phyloP scores from a whole-genome alignment of 2,888 invertebrate species.

The Eristalis pertinax region DNA sequence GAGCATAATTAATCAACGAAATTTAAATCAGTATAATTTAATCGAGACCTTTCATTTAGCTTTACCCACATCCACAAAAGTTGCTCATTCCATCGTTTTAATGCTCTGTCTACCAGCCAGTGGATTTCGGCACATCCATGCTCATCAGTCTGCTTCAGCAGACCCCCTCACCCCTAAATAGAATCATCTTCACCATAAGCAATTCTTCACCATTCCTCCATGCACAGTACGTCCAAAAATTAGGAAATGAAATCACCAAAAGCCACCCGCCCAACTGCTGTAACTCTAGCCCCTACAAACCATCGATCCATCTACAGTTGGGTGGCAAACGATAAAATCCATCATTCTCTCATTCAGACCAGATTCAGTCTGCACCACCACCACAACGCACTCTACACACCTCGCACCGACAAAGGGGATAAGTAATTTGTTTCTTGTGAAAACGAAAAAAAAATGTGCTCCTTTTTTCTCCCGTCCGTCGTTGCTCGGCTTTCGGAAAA shows the following conservation, averaged over 20 bases:
- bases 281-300: conserved; percentile 19
- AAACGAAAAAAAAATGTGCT: not conserved
- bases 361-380: conserved; percentile 40
- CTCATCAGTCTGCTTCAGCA: no score
- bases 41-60: no score
- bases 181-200: no score
- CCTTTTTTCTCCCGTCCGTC: not conserved
- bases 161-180: no score
- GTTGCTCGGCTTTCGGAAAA: not conserved
- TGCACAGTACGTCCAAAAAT: not conserved
- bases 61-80: no score
- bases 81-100: no score
- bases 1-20: no score
- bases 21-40: no score
- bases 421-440: conserved; percentile 55
- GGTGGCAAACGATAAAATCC: conserved; percentile 49
- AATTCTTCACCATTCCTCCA: no score
- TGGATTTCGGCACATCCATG: no score
- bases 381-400: conserved; percentile 38
- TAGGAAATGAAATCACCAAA: conserved; percentile 14
- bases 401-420: conserved; percentile 52
- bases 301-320: conserved; percentile 38
- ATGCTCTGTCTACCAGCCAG: no score
- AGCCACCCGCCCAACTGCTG: not conserved
- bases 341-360: conserved; percentile 34